Conservation (phyloP, 2,888 invertebrate genomes). For the Halictus quadricinctus region DNA sequence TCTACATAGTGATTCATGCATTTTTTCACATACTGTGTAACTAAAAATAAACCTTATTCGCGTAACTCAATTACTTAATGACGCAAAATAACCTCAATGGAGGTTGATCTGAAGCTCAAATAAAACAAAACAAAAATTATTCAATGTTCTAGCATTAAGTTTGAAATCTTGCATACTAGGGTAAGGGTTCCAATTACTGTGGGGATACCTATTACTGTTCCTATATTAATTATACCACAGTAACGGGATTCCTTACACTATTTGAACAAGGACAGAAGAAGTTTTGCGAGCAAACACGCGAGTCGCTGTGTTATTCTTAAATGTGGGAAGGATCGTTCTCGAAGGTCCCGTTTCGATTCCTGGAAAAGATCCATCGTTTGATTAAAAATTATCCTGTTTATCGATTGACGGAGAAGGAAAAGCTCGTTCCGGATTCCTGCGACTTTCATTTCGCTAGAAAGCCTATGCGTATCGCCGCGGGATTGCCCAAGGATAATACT, state of each 20-base stretch:
- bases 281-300: background rate
- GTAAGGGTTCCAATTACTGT: too few species aligned
- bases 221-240: too few species aligned
- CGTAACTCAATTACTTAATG: too few species aligned
- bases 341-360: background rate
- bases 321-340: background rate
- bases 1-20: too few species aligned
- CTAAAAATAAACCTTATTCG: too few species aligned
- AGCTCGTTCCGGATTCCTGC: background rate
- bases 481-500: background rate
- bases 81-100: too few species aligned
- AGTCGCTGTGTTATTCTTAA: background rate
- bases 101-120: too few species aligned
- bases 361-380: background rate
- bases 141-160: background rate
- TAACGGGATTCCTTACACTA: background rate
- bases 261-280: background rate
- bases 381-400: background rate
- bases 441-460: conserved; percentile 5
- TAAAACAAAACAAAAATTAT: background rate
- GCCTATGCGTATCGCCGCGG: background rate
- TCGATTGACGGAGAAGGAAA: background rate
- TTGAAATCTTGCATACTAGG: background rate
- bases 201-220: too few species aligned
- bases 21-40: too few species aligned